These are phyloP conservation scores for Tetragonula carbonaria DNA, from an alignment of 2,888 invertebrate genomes.

Conservation along the genomic window DNA sequence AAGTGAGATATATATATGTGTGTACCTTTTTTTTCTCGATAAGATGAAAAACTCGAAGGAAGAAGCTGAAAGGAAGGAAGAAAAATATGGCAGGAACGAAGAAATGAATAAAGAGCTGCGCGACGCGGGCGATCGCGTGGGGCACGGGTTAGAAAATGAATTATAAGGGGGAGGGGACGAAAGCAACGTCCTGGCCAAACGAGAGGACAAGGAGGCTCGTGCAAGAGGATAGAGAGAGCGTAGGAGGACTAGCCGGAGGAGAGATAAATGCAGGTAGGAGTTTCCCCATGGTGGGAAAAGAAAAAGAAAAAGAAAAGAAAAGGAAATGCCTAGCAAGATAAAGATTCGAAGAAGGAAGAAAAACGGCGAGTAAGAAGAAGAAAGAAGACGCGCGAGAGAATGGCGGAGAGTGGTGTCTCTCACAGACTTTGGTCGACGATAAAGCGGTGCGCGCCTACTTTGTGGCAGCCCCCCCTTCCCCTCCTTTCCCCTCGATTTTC, in stretches of 20 bases:
- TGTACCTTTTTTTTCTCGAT: too few species aligned
- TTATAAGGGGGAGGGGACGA: not conserved
- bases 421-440: slow-evolving; percentile 63
- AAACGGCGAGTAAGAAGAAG: not conserved
- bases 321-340: not conserved
- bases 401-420: slow-evolving; percentile 55
- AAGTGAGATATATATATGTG: too few species aligned
- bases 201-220: not conserved
- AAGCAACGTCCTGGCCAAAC: not conserved
- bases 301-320: not conserved
- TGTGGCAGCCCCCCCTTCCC: slow-evolving; percentile 42
- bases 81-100: not conserved
- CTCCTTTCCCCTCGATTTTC: slow-evolving; percentile 37
- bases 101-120: not conserved
- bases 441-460: slow-evolving; percentile 71
- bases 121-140: not conserved
- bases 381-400: slow-evolving; percentile 49
- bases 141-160: not conserved
- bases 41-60: too few species aligned
- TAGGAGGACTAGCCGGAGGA: not conserved
- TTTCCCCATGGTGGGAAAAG: too few species aligned
- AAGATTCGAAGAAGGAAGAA: not conserved
- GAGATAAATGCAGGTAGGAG: slow-evolving; percentile 7
- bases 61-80: not conserved
- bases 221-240: not conserved